Evolutionary conservation across 1,140 invertebrate genomes (phyloP).

Genomic region (Atta texana): DNA sequence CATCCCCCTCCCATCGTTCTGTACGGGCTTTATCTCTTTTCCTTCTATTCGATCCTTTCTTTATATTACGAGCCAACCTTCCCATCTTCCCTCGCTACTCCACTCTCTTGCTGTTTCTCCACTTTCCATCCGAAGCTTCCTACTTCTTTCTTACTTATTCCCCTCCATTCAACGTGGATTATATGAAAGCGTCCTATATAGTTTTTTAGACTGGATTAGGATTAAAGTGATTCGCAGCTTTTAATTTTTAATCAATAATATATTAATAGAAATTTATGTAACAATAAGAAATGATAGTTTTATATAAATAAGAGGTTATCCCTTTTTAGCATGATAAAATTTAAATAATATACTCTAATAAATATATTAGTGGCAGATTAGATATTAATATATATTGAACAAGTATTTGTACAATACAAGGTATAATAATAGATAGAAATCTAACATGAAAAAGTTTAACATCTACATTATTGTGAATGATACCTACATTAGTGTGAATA

Average conservation of each 20-base stretch:
- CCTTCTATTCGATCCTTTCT: conserved; percentile 69
- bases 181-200: not conserved
- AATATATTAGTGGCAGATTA: not conserved
- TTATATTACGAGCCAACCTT: conserved; percentile 58
- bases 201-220: conserved; percentile 1
- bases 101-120: conserved; percentile 34
- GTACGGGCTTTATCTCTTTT: conserved; percentile 70
- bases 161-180: conserved; percentile 35
- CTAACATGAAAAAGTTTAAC: not conserved
- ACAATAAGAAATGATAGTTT: not conserved
- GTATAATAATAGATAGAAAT: not conserved
- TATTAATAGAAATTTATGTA: conserved; percentile 1
- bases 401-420: not conserved
- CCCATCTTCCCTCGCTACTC: not conserved
- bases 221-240: conserved; percentile 8
- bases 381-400: not conserved
- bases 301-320: not conserved
- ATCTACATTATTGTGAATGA: too few relatives aligned
- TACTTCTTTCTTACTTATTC: conserved; percentile 15
- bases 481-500: not conserved
- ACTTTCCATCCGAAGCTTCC: conserved; percentile 44
- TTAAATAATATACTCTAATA: not conserved
- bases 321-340: not conserved
- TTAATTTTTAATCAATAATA: conserved; percentile 20
- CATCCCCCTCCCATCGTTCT: conserved; percentile 72